Percentiles rank a stretch among this genome's conserved stretches.
phyloP scores from a whole-genome alignment of 2,797 vertebrate genomes.

The Acanthurus tractus region DNA sequence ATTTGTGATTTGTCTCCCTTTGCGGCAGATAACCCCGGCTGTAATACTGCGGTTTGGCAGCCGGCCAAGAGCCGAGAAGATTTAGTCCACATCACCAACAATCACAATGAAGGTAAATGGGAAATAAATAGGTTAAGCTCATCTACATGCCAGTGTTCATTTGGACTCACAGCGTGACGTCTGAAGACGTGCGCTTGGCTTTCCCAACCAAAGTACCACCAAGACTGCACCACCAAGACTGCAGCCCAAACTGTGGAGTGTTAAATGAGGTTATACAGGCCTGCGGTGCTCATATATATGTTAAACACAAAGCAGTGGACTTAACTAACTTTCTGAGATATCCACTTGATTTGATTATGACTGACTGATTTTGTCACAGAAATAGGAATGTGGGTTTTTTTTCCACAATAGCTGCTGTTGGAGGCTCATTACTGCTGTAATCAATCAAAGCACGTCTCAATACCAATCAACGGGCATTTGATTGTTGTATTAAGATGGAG shows the following conservation, averaged over 20 bases:
- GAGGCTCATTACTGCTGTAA: background rate
- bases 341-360: background rate
- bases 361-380: background rate
- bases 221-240: background rate
- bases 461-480: too few species aligned
- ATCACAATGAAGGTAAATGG: conserved; percentile 90
- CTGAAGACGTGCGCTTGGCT: background rate
- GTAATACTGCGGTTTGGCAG: conserved; percentile 81
- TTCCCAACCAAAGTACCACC: background rate
- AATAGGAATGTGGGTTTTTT: conserved; percentile 1
- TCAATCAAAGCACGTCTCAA: too few species aligned
- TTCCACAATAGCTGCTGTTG: background rate
- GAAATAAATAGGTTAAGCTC: conserved; percentile 70
- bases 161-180: conserved; percentile 30
- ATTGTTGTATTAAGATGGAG: too few species aligned
- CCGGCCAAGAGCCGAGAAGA: conserved; percentile 84
- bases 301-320: background rate
- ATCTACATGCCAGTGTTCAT: conserved; percentile 47
- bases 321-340: background rate
- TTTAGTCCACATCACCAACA: conserved; percentile 85
- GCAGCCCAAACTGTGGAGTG: background rate
- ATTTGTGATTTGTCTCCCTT: conserved; percentile 50
- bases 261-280: background rate
- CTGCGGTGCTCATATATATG: background rate
- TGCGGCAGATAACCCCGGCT: conserved; percentile 73